A percentile compares a stretch with the other conserved stretches of the same genome.
Conservation (phyloP, 2,888 invertebrate species). For the Lepeophtheirus nordmannii region DNA sequence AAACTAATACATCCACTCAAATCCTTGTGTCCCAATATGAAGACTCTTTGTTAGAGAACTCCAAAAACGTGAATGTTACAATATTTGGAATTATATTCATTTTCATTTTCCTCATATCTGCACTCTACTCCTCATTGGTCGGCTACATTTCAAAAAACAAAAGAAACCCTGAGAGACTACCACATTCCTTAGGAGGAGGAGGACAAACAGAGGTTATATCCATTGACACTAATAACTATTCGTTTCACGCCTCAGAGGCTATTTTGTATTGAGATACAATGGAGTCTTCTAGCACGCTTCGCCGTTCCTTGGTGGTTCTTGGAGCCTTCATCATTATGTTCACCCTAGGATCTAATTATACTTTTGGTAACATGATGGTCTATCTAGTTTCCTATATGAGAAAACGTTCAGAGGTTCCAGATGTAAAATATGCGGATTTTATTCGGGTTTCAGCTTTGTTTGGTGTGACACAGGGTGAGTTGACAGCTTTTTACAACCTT, state of each 20-base stretch:
- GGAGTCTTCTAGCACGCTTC: background rate
- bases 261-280: background rate
- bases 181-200: background rate
- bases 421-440: background rate
- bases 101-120: background rate
- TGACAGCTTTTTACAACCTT: background rate
- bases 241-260: background rate
- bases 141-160: background rate
- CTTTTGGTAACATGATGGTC: slow-evolving; percentile 3
- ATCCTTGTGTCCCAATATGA: background rate
- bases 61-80: background rate
- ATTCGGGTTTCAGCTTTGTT: background rate
- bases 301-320: background rate
- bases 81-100: background rate
- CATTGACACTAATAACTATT: background rate
- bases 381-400: background rate
- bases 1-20: background rate
- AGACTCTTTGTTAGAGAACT: background rate
- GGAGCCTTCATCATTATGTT: slow-evolving; percentile 1
- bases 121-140: background rate
- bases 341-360: background rate
- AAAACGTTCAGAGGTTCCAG: background rate
- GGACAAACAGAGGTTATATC: background rate
- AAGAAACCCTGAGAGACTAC: background rate
- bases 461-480: background rate